These are phyloP conservation scores for Pipistrellus pygmaeus DNA, from an alignment of 2,797 vertebrate species.

Conservation along the genomic window DNA sequence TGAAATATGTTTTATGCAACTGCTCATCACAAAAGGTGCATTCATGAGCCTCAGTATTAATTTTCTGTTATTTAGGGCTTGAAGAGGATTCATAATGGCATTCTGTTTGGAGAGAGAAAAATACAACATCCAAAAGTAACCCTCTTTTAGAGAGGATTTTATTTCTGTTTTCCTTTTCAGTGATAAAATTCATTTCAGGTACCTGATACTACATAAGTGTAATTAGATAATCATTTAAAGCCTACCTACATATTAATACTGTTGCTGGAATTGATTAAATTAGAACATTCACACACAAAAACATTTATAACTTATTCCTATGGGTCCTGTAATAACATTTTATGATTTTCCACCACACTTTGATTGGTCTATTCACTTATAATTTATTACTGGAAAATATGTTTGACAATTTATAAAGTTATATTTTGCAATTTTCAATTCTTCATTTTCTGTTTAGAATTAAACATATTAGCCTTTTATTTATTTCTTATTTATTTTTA, in stretches of 20 bases:
- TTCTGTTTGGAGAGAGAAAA: background rate
- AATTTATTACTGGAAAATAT: slow-evolving; percentile 74
- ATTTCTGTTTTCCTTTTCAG: background rate
- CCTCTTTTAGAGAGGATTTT: background rate
- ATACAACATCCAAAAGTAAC: background rate
- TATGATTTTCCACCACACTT: slow-evolving; percentile 75
- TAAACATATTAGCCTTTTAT: background rate
- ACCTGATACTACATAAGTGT: slow-evolving; percentile 17
- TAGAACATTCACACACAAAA: slow-evolving; percentile 60
- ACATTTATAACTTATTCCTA: slow-evolving; percentile 76
- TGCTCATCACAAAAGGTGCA: background rate
- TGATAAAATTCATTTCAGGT: slow-evolving; percentile 10
- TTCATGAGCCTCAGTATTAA: slow-evolving; percentile 1
- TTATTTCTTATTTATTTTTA: background rate
- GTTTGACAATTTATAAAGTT: slow-evolving; percentile 81
- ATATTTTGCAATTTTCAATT: slow-evolving; percentile 71
- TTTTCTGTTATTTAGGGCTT: slow-evolving; percentile 4
- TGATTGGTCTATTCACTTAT: slow-evolving; percentile 80
- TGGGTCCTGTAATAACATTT: slow-evolving; percentile 68
- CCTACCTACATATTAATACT: slow-evolving; percentile 18
- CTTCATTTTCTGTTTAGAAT: slow-evolving; percentile 2
- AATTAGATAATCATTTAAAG: slow-evolving; percentile 17
- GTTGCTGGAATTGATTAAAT: slow-evolving; percentile 70
- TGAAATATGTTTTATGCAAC: background rate
- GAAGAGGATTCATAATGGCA: background rate